Base-by-base conservation (phyloP, 2,888 invertebrate genomes). In the Gnatocerus cornutus region DNA sequence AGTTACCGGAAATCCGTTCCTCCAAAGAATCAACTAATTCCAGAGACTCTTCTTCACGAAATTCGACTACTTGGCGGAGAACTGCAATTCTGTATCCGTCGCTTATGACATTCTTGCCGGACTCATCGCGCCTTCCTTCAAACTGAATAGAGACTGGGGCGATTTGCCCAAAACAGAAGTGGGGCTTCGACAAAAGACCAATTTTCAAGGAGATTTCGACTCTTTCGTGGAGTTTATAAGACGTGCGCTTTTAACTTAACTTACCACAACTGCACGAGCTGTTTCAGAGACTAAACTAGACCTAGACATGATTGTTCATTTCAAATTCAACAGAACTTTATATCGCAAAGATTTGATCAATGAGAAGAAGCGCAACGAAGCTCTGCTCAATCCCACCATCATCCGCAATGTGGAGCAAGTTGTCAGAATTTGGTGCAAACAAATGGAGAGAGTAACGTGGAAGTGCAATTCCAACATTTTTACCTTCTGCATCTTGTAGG, bases 371-470 rank as follows among this genome's bases (percentile, higher is more conserved):
- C 68, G 71, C 41, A 67, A 71, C 10, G 75, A 72, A 46, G 71
- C 75, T 8, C 74, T 77, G 55, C 74, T 77, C 37, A 75, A 80
- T 55, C 46, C 70, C 4, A 30, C 75, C 0, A 87, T 91, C 14
- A 87, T 93, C 5, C 84, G 87, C 71, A 86, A 88, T 78, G 88
- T 92, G 0, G 93, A 93, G 79, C 82, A 86, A 3, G 89, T 84
- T 75, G 91, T 93, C 2, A 87, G 88, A 65, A 86, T 87, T 70
- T 94, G 94, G 94, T 87, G 90, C 70, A 90, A 89, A 76, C 88
- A 90, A 79, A 92, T 94, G 75, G 91, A 93, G 81, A 89, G 89
- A 84, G 93, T 92, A 81, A 83, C 2, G 4, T 1, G 4, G 1
- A 21, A 21, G 2, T 1, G 4, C 1, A 21, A 21, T 3, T 21